Conservation (phyloP, 1,140 invertebrate species). For the Phocides pigmalion region DNA sequence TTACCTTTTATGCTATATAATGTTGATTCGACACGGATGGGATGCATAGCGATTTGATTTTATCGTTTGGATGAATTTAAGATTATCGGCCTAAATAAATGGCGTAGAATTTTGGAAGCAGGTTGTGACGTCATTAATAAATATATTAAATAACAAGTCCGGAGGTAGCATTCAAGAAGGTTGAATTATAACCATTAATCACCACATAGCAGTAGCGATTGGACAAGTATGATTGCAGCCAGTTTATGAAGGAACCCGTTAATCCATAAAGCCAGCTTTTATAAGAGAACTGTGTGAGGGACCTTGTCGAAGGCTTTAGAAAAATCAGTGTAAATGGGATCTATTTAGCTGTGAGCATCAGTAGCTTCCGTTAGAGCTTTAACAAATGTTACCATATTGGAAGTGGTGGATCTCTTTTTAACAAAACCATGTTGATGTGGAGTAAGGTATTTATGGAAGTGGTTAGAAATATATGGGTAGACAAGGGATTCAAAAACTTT, state of each 20-base stretch:
- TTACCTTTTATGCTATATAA: not conserved
- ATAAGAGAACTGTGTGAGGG: too few species aligned
- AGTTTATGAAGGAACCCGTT: not conserved
- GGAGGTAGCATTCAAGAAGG: not conserved
- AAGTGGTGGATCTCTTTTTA: not conserved
- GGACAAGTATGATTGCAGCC: not conserved
- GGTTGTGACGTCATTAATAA: not conserved
- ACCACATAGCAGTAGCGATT: not conserved
- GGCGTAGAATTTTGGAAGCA: not conserved
- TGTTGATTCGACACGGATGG: not conserved
- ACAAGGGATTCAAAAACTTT: too few species aligned
- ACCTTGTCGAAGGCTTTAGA: too few species aligned
- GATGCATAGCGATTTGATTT: not conserved
- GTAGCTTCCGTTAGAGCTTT: not conserved
- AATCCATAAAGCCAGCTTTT: not conserved
- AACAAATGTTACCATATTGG: not conserved
- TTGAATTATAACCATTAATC: not conserved
- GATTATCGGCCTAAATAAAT: not conserved
- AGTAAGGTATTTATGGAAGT: too few species aligned
- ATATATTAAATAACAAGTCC: not conserved
- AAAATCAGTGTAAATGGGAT: too few species aligned
- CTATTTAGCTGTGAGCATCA: not conserved
- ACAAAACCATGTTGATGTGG: conserved; percentile 1
- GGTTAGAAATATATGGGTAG: too few species aligned
- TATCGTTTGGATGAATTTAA: not conserved